Percentiles rank a stretch among this genome's conserved stretches.
phyloP scores from a whole-genome alignment of 2,888 invertebrate species.

The Eupelmus urozonus region DNA sequence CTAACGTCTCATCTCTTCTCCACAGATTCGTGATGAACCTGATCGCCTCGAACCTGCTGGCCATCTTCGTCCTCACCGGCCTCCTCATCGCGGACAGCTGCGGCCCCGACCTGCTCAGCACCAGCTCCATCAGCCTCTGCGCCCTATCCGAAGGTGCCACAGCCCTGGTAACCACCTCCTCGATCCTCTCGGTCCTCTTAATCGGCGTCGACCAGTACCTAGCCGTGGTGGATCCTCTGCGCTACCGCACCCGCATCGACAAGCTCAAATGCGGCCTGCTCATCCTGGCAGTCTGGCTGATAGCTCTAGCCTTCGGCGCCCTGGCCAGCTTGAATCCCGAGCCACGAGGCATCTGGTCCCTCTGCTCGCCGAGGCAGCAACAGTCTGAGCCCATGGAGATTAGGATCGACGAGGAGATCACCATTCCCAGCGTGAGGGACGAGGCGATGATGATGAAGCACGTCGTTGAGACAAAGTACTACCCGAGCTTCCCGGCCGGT shows the following conservation, averaged over 20 bases:
- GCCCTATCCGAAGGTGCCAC: slow-evolving; percentile 82
- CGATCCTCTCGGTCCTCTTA: slow-evolving; percentile 81
- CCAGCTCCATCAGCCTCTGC: slow-evolving; percentile 78
- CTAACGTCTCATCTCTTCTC: slow-evolving; percentile 68
- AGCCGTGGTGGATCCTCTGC: slow-evolving; percentile 83
- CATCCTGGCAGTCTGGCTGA: slow-evolving; percentile 78
- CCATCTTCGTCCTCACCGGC: slow-evolving; percentile 78
- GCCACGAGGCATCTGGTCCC: slow-evolving; percentile 77
- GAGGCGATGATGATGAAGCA: not conserved
- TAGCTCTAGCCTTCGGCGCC: slow-evolving; percentile 76
- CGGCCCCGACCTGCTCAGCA: slow-evolving; percentile 58
- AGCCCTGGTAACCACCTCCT: slow-evolving; percentile 80
- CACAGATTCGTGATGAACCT: slow-evolving; percentile 84
- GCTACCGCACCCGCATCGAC: slow-evolving; percentile 81
- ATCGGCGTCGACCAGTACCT: slow-evolving; percentile 84
- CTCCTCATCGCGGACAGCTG: slow-evolving; percentile 79
- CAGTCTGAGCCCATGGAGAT: slow-evolving; percentile 51
- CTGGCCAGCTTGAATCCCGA: slow-evolving; percentile 78
- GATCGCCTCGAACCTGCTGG: slow-evolving; percentile 80
- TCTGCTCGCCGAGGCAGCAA: slow-evolving; percentile 69
- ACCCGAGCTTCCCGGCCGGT: too few species aligned
- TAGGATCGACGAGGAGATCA: slow-evolving; percentile 57
- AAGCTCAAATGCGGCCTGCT: slow-evolving; percentile 78
- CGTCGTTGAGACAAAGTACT: not conserved
- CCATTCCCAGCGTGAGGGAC: slow-evolving; percentile 13